A percentile compares a stretch with the other conserved stretches of the same genome.
Evolutionary conservation across 2,797 vertebrate genomes (phyloP).

Genomic region (Neostethus bicornis): DNA sequence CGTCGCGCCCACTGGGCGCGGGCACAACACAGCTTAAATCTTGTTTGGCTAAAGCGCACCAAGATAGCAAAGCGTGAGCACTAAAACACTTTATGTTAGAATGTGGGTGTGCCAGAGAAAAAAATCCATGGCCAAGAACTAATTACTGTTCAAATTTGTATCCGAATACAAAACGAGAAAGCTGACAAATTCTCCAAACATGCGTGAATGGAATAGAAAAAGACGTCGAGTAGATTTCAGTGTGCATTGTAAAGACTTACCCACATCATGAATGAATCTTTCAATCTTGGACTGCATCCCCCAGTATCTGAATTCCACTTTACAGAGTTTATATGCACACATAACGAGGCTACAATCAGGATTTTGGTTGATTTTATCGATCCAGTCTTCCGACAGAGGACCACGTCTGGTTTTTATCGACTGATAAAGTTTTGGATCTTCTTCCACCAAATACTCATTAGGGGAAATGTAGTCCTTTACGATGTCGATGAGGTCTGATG

Average conservation of each 20-base stretch:
- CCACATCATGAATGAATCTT: conserved; percentile 93
- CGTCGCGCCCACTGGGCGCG: no score
- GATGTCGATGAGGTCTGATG: conserved; percentile 93
- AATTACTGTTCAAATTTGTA: no score
- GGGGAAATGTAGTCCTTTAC: conserved; percentile 94
- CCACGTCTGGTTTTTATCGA: conserved; percentile 92
- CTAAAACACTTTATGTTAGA: no score
- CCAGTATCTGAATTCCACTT: conserved; percentile 99
- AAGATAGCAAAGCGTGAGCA: no score
- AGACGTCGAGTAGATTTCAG: no score
- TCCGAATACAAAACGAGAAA: no score
- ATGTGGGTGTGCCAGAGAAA: no score
- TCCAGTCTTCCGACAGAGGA: conserved; percentile 93
- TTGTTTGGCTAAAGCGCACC: no score
- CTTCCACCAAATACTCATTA: conserved; percentile 92
- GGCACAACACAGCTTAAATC: no score
- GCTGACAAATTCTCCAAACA: no score
- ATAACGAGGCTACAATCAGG: conserved; percentile 85
- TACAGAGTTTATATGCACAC: conserved; percentile 99
- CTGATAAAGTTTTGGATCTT: conserved; percentile 93
- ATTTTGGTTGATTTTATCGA: conserved; percentile 86
- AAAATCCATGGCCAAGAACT: no score
- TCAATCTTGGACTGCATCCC: conserved; percentile 99
- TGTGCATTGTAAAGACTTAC: conserved; percentile 41
- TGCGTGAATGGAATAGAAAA: no score